Evolutionary conservation across 2,113 vertebrate species (phyloP), one percentile per base, ranked within the genome.

Genomic region (Diglossa brunneiventris): DNA sequence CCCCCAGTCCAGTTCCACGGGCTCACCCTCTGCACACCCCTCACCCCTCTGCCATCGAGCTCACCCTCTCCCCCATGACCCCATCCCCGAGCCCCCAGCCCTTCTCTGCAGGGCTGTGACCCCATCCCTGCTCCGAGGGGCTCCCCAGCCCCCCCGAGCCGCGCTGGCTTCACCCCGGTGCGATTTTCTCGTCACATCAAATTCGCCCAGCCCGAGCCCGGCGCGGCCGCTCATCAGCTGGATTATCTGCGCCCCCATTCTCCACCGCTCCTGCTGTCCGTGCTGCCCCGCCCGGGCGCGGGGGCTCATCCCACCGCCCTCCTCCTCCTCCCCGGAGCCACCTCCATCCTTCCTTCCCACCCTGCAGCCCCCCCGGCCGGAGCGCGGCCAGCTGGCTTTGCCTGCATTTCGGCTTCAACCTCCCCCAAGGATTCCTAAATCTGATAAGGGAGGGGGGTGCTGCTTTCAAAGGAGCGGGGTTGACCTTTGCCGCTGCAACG

Each of bases 401-500:
- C 95, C 89, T 46, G 41, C 58, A 15, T 88, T 89, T 89, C 28
- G 8, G 91, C 93, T 90, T 44, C 92, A 84, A 74, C 62, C 84
- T 96, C 91, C 86, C 96, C 81, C 67, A 35, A 78, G 95, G 94
- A 90, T 94, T 95, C 92, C 94, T 95, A 95, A 95, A 96, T 86
- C 95, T 97, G 96, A 96, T 97, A 95, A 96, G 79, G 58, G 68
- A 59, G n/a, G 42, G 75, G 83, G 53, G 59, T 62, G 89, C 53
- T 58, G 95, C 95, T 94, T 95, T 97, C 93, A 96, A 93, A 95
- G 94, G 94, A 92, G 92, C 76, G 75, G 66, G 83, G 85, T 84
- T 97, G 96, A 97, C 96, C 96, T 97, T 97, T 97, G 95, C 96
- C 75, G 95, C 87, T 92, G 96, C 95, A 95, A 94, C 21, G 95